Evolutionary conservation across 2,797 vertebrate genomes (phyloP), one percentile per base, ranked within the genome.

Genomic region (Cetoscarus ocellatus): DNA sequence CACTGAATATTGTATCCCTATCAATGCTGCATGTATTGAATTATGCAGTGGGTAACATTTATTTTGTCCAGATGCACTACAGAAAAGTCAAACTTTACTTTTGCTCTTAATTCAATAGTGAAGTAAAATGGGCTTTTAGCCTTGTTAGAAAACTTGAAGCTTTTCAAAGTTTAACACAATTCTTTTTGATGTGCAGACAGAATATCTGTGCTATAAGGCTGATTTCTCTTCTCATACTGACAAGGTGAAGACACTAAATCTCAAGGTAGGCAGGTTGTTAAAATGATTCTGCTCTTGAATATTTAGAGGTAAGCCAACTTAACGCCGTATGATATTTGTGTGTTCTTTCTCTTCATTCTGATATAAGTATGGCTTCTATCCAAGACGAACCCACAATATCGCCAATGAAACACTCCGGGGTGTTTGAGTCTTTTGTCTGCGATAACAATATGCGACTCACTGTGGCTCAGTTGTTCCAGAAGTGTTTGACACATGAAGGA

Each of bases 401-500:
- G 61, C 67, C 40, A 72, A 56, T 52, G 9, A 68, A 63, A 54
- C 39, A 19, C 56, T 51, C 34, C 19, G 3, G 40, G 44, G 34
- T 10, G 14, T 58, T 55, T 35, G 8, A 63, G 6, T 48, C 38
- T 18, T 70, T 60, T 42, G 39, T 75, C 19, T 50, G 57, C 34
- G 6, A 35, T 50, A 17, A 59, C 49, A 55, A 74, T 7, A 51
- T 39, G 2, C 72, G 70, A 90, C 88, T 87, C 85, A 93, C 93
- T 63, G 70, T 73, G 60, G 35, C 47, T 83, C 53, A 73, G 73
- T 54, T 85, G 87, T 48, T 87, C 82, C 52, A 65, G 12, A 15
- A 67, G 51, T 8, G 80, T 67, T 9, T 3, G 59, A 70, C 49
- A 72, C 48, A 42, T 27, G 50, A 85, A 91, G 19, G 89, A 89